phyloP scores from a whole-genome alignment of 2,888 invertebrate species.

The Napeogenes inachia region DNA sequence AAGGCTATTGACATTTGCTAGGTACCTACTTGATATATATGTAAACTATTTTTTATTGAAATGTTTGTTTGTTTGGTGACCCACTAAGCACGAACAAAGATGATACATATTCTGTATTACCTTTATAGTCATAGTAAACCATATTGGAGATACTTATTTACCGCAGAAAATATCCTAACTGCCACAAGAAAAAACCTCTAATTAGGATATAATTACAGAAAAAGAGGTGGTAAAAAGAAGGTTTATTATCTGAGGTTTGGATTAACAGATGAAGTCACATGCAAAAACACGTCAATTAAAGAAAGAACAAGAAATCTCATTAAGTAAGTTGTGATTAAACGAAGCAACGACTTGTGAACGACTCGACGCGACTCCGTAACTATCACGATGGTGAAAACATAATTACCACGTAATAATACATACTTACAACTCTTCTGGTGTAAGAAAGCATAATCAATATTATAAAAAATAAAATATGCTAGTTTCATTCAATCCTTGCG shows the following conservation, averaged over 20 bases:
- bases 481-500: neutral
- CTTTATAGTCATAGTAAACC: too few relatives aligned
- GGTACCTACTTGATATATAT: too few relatives aligned
- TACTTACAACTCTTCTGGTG: slow-evolving; percentile 12
- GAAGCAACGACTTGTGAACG: slow-evolving; percentile 56
- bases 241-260: neutral
- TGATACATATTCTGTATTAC: too few relatives aligned
- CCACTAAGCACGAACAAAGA: too few relatives aligned
- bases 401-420: slow-evolving; percentile 36
- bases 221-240: too few relatives aligned
- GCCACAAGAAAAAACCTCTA: too few relatives aligned
- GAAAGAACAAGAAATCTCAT: slow-evolving; percentile 20
- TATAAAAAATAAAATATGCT: neutral
- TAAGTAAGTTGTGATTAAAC: slow-evolving; percentile 39
- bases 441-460: slow-evolving; percentile 18
- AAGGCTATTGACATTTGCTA: too few relatives aligned
- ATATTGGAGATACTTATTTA: too few relatives aligned
- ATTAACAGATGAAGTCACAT: neutral
- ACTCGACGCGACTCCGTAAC: slow-evolving; percentile 40
- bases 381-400: slow-evolving; percentile 55
- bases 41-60: too few relatives aligned
- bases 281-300: neutral
- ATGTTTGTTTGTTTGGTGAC: too few relatives aligned
- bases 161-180: too few relatives aligned
- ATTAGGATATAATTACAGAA: too few relatives aligned